Evolutionary conservation across 2,797 vertebrate genomes (phyloP).

Genomic region (Mus caroli): DNA sequence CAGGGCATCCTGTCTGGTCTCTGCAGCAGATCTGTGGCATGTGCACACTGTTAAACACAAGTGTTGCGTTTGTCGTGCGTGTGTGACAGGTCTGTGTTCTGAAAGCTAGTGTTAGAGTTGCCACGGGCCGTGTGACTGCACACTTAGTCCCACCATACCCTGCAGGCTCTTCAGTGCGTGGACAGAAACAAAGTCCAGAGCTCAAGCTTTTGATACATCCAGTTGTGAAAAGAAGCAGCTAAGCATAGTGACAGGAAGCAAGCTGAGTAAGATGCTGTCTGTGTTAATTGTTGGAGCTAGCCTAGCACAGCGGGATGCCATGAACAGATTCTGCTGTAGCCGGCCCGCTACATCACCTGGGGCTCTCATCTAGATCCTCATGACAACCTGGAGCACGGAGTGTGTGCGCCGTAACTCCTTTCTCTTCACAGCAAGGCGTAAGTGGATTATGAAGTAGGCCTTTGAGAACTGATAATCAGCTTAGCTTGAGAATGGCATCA

Average conservation of each 20-base stretch:
- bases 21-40: not conserved
- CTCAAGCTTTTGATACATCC: not conserved
- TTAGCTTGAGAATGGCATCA: slow-evolving; percentile 20
- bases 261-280: not conserved
- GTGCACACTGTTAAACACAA: not conserved
- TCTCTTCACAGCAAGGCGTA: not conserved
- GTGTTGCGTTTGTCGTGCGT: too few species aligned
- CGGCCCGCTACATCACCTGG: not conserved
- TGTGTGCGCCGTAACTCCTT: not conserved
- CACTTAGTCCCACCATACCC: not conserved
- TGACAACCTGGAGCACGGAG: not conserved
- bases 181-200: not conserved
- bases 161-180: not conserved
- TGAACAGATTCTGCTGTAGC: not conserved
- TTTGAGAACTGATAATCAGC: slow-evolving; percentile 53
- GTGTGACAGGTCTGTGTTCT: not conserved
- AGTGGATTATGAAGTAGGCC: slow-evolving; percentile 8
- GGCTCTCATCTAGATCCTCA: not conserved
- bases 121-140: not conserved
- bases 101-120: not conserved
- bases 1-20: not conserved
- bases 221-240: not conserved
- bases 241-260: not conserved
- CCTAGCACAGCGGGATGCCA: not conserved
- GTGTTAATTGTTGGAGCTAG: not conserved